A percentile compares a stretch with the other conserved stretches of the same genome.
Evolutionary conservation across 2,797 vertebrate genomes (phyloP).

Genomic region (Liparis tanakae): DNA sequence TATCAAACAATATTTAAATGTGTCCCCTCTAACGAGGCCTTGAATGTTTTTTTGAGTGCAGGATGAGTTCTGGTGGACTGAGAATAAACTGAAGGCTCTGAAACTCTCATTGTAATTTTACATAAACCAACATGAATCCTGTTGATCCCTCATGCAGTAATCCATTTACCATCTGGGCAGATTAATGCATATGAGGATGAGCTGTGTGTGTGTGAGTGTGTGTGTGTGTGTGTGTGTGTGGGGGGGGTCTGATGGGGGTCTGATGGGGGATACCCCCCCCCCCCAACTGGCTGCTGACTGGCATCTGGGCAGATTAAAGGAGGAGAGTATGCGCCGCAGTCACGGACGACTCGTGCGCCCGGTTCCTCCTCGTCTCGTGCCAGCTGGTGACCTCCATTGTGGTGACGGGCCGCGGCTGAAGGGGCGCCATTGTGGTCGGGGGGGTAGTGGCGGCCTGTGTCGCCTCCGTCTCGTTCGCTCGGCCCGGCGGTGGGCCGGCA

Average conservation of each 20-base stretch:
- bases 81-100: constrained; percentile 42
- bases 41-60: no score
- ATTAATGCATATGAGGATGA: constrained; percentile 44
- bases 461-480: constrained; percentile 39
- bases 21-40: no score
- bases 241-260: not conserved
- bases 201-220: no score
- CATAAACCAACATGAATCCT: constrained; percentile 51
- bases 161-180: constrained; percentile 64
- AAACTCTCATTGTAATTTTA: constrained; percentile 48
- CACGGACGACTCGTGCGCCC: constrained; percentile 35
- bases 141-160: constrained; percentile 50
- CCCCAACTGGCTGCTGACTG: constrained; percentile 51
- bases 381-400: constrained; percentile 77
- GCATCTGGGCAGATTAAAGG: constrained; percentile 67
- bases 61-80: constrained; percentile 15
- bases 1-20: no score
- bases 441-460: constrained; percentile 55
- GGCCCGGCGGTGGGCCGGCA: constrained; percentile 42
- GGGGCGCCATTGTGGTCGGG: constrained; percentile 60
- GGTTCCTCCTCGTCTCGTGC: constrained; percentile 46
- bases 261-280: no score
- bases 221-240: no score
- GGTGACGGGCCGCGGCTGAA: constrained; percentile 41
- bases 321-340: constrained; percentile 42